These are phyloP conservation scores for Leptinotarsa tumamoca DNA, from an alignment of 2,888 invertebrate genomes.

Conservation along the genomic window DNA sequence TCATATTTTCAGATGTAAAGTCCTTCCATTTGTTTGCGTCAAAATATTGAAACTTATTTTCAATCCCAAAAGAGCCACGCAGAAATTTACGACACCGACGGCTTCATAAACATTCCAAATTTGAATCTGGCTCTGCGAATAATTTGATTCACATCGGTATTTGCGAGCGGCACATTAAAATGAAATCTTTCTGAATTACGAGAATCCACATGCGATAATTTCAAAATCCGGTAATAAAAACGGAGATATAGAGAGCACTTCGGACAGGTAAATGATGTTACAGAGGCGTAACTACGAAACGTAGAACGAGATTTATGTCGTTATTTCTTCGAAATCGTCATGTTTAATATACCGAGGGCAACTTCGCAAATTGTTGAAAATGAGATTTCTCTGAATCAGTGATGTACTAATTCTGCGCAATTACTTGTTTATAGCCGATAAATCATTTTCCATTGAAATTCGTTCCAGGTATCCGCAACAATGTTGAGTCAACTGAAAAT, in stretches of 20 bases:
- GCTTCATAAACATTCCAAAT: constrained; percentile 46
- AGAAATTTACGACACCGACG: constrained; percentile 41
- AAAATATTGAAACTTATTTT: constrained; percentile 13
- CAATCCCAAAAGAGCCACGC: constrained; percentile 4
- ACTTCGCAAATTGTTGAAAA: not conserved
- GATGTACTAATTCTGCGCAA: not conserved
- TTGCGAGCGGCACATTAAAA: constrained; percentile 55
- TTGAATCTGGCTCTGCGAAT: constrained; percentile 51
- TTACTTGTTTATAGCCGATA: constrained; percentile 2
- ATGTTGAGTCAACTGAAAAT: not conserved
- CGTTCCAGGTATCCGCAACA: not conserved
- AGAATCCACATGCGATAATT: constrained; percentile 56
- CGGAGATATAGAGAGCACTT: constrained; percentile 49
- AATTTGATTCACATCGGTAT: constrained; percentile 56
- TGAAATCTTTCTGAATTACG: constrained; percentile 58
- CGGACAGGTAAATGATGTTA: constrained; percentile 51
- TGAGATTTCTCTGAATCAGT: constrained; percentile 3
- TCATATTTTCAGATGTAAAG: not conserved
- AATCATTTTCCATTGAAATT: not conserved
- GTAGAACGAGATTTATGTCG: constrained; percentile 13
- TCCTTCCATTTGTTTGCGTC: not conserved
- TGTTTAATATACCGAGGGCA: not conserved
- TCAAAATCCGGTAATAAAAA: constrained; percentile 55
- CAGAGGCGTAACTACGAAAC: constrained; percentile 38
- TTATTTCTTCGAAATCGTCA: constrained; percentile 10